Evolutionary conservation across 2,888 invertebrate species (phyloP).

Genomic region (Drosophila fungiperda): DNA sequence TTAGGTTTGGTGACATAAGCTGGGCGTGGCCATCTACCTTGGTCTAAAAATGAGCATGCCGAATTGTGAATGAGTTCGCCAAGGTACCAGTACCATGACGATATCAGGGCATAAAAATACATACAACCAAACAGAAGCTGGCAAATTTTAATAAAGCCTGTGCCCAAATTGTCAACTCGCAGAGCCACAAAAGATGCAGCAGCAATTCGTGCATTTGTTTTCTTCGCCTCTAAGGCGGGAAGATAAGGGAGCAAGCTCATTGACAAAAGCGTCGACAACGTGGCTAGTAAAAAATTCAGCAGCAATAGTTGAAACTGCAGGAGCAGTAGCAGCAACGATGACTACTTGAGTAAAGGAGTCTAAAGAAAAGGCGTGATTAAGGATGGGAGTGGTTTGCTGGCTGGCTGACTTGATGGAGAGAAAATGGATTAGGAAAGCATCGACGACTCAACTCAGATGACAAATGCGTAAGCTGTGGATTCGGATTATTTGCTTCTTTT

Average conservation of each 20-base stretch:
- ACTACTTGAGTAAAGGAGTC: constrained; percentile 10
- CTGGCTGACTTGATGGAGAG: constrained; percentile 7
- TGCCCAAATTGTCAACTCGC: constrained; percentile 5
- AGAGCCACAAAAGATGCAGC: constrained; percentile 1
- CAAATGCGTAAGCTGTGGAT: constrained; percentile 64
- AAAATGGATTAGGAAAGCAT: constrained; percentile 57
- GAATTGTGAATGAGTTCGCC: background rate
- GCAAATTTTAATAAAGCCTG: background rate
- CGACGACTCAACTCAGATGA: constrained; percentile 46
- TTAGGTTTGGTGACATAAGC: too few relatives aligned
- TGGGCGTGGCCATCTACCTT: background rate
- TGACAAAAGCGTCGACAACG: constrained; percentile 36
- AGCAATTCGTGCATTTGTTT: constrained; percentile 15
- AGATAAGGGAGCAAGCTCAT: constrained; percentile 40
- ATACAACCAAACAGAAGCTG: background rate
- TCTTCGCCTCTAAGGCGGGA: constrained; percentile 23
- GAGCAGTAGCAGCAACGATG: constrained; percentile 12
- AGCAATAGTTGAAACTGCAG: constrained; percentile 11
- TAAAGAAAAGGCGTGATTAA: constrained; percentile 39
- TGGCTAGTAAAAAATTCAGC: constrained; percentile 18
- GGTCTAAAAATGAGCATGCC: too few relatives aligned
- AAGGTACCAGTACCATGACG: background rate
- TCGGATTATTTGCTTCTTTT: constrained; percentile 30
- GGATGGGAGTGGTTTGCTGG: constrained; percentile 29
- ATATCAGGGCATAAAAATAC: background rate